phyloP scores from a whole-genome alignment of 1,140 invertebrate genomes.

The Portunus trituberculatus region DNA sequence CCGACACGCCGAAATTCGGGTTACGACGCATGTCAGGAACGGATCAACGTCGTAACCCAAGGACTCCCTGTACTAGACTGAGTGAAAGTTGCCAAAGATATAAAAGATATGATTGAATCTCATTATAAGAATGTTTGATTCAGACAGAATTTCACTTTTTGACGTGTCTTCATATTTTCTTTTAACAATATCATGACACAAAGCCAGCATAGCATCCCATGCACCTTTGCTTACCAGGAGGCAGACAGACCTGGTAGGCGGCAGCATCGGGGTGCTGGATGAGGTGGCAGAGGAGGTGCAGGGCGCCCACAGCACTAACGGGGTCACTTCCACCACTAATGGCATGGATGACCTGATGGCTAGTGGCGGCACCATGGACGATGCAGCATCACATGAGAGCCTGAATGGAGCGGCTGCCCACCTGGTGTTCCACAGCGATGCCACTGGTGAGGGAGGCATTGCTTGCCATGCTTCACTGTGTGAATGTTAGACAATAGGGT shows the following conservation, averaged over 20 bases:
- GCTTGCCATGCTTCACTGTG: too few relatives aligned
- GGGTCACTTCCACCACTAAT: neutral
- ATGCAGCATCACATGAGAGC: slow-evolving; percentile 60
- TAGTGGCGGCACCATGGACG: slow-evolving; percentile 42
- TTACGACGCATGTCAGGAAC: too few relatives aligned
- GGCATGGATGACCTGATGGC: slow-evolving; percentile 32
- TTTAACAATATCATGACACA: too few relatives aligned
- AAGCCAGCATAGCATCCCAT: neutral
- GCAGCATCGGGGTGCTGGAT: neutral
- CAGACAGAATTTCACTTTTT: too few relatives aligned
- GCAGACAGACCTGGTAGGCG: neutral
- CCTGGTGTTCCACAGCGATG: slow-evolving; percentile 63
- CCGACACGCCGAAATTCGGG: too few relatives aligned
- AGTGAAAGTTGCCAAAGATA: too few relatives aligned
- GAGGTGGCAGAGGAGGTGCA: neutral
- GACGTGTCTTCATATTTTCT: too few relatives aligned
- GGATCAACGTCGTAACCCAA: too few relatives aligned
- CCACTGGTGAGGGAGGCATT: slow-evolving; percentile 12
- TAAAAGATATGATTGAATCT: too few relatives aligned
- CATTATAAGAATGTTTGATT: too few relatives aligned
- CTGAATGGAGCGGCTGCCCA: slow-evolving; percentile 59
- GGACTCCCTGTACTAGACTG: too few relatives aligned
- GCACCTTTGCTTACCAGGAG: neutral
- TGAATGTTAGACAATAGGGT: too few relatives aligned
- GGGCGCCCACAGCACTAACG: neutral